These are phyloP conservation scores for Labeo calbasu DNA, from an alignment of 2,797 vertebrate species.

Conservation along the genomic window DNA sequence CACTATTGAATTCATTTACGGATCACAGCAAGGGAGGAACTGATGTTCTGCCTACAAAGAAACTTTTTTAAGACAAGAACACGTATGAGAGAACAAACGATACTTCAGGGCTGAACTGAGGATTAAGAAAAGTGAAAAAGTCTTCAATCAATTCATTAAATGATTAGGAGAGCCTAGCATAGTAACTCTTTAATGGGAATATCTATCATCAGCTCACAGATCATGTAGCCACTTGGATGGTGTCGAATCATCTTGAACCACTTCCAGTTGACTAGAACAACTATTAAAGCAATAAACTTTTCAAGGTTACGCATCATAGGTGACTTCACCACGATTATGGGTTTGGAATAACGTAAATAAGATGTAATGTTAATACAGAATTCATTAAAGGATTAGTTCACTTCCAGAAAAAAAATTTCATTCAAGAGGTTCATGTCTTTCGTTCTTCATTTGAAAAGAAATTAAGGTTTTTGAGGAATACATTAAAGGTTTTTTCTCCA, in stretches of 20 bases:
- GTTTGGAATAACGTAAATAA: neutral
- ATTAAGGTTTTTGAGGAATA: too few species aligned
- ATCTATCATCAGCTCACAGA: neutral
- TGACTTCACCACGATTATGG: neutral
- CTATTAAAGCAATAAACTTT: neutral
- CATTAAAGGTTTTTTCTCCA: too few species aligned
- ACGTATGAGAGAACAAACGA: neutral
- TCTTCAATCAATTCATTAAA: neutral
- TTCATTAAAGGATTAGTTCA: too few species aligned
- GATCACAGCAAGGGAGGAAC: constrained; percentile 71
- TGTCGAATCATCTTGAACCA: neutral
- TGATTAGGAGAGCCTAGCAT: neutral
- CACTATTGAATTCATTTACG: constrained; percentile 72
- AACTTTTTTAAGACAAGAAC: constrained; percentile 1
- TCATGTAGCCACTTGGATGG: neutral
- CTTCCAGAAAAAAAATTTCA: too few species aligned
- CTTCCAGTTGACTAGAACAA: neutral
- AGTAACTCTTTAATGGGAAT: neutral
- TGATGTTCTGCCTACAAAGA: constrained; percentile 19
- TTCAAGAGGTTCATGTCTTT: too few species aligned
- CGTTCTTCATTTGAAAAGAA: too few species aligned
- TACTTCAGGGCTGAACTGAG: neutral
- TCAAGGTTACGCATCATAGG: neutral
- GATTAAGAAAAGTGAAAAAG: neutral
- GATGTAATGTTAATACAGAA: neutral